Base-by-base conservation (phyloP, 1,140 invertebrate genomes). In the Colletes latitarsis region DNA sequence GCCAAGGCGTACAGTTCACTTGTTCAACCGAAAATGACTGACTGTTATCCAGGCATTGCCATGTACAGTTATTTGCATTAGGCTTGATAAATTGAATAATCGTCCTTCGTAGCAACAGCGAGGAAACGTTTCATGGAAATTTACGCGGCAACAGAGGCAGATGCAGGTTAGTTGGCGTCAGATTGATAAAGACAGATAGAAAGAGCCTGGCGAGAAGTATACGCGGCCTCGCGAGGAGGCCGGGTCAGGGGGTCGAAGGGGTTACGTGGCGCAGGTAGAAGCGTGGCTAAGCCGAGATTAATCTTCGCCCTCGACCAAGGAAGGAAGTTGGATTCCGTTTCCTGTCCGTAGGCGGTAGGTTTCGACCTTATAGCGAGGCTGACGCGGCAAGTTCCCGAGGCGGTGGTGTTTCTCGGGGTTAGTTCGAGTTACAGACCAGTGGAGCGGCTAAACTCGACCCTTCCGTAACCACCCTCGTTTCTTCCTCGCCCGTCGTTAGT, bases 301-400 rank as follows among this genome's bases (percentile, higher is more conserved):
- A 93, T 93, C 91, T 93, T 90, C 82, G 83, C 83, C 79, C 71
- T 71, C 77, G 82, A 80, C 77, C 71, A 69, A 88, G 90, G 90
- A 93, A 92, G 92, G 91, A 93, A 93, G 88, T 89, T 90, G 88
- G 82, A 92, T 90, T 93, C 88, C 89, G 91, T 90, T 92, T 91
- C 88, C 90, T 88, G 90, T 84, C 85, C 81, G 85, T 88, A 86
- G 87, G 83, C 88, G 81, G 83, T 85, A 83, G 85, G 81, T 86
- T 75, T 88, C 82, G 88, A 77, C 66, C 86, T 82, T 77, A 71
- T 77, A 87, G 75, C 83, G 64, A 76, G 87, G 87, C 91, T 92
- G 91, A 93, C 90, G 89, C 84, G 85, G 91, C 90, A 92, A 92
- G 81, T 92, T 91, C 17, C 67, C 70, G 76, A 52, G 79, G 80